phyloP scores from a whole-genome alignment of 2,797 vertebrate genomes.

The Mastacembelus armatus region DNA sequence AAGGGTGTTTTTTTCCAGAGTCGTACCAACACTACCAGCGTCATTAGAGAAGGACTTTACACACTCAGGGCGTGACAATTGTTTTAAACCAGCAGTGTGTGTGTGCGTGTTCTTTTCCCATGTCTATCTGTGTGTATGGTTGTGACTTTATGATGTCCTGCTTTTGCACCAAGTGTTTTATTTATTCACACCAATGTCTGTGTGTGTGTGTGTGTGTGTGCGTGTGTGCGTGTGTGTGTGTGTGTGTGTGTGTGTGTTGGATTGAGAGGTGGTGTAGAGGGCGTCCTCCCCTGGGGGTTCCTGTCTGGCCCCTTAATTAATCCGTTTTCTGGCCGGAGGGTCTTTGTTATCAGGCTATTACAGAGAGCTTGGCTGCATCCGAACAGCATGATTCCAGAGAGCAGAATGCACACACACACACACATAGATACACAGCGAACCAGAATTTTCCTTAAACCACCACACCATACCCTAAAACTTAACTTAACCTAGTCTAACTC shows the following conservation, averaged over 20 bases:
- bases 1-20: slow-evolving; percentile 39
- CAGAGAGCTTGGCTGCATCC: slow-evolving; percentile 36
- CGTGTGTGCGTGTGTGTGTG: no score
- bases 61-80: not conserved
- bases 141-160: slow-evolving; percentile 13
- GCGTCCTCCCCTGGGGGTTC: slow-evolving; percentile 28
- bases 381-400: slow-evolving; percentile 20
- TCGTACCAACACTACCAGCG: slow-evolving; percentile 14
- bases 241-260: slow-evolving; percentile 22
- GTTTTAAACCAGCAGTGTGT: slow-evolving; percentile 1
- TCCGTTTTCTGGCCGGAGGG: slow-evolving; percentile 47
- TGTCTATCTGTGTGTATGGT: not conserved
- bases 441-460: no score
- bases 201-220: not conserved
- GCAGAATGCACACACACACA: not conserved
- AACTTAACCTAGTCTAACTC: no score
- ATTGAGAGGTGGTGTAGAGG: slow-evolving; percentile 13
- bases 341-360: slow-evolving; percentile 52
- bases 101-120: slow-evolving; percentile 1
- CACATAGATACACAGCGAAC: not conserved
- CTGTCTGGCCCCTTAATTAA: slow-evolving; percentile 65
- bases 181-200: slow-evolving; percentile 29
- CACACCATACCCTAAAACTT: no score
- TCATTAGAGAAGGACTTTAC: slow-evolving; percentile 23
- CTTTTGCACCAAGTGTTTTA: slow-evolving; percentile 22